Evolutionary conservation across 2,113 vertebrate genomes (phyloP).

Genomic region (Thryonomys swinderianus): DNA sequence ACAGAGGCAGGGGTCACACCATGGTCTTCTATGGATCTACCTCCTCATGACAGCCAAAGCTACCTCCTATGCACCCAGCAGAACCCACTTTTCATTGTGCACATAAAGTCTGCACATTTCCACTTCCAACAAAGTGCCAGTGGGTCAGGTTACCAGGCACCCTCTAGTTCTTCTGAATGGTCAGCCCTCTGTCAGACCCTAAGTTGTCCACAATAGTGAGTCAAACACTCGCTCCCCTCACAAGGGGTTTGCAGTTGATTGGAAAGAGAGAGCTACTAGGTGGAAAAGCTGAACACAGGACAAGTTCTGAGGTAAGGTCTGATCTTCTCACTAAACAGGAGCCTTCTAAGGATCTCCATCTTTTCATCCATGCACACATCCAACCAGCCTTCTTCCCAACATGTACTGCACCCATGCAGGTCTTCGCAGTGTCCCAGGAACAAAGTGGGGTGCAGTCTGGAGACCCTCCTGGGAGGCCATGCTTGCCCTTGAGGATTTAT

Average conservation of each 20-base stretch:
- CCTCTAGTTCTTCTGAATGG: neutral
- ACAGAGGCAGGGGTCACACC: rapidly evolving
- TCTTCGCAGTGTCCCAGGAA: neutral
- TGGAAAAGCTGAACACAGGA: neutral
- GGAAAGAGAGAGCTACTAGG: neutral
- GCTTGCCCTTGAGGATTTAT: neutral
- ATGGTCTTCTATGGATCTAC: rapidly evolving
- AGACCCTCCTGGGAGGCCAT: neutral
- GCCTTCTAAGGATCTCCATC: neutral
- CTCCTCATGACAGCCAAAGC: neutral
- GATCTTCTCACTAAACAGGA: neutral
- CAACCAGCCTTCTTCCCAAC: no score
- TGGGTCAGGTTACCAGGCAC: rapidly evolving
- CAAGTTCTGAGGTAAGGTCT: no score
- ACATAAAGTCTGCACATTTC: rapidly evolving
- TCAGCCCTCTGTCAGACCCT: neutral
- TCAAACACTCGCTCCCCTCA: neutral
- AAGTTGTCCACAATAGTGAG: neutral
- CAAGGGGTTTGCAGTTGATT: rapidly evolving
- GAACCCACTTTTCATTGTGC: neutral
- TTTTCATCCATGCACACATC: neutral
- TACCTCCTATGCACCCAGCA: rapidly evolving
- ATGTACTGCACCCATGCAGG: rapidly evolving
- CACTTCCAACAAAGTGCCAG: rapidly evolving
- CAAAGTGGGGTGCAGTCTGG: neutral